A percentile compares a stretch with the other conserved stretches of the same genome.
Evolutionary conservation across 2,797 vertebrate species (phyloP).

Genomic region (Cyprinodon diabolis): DNA sequence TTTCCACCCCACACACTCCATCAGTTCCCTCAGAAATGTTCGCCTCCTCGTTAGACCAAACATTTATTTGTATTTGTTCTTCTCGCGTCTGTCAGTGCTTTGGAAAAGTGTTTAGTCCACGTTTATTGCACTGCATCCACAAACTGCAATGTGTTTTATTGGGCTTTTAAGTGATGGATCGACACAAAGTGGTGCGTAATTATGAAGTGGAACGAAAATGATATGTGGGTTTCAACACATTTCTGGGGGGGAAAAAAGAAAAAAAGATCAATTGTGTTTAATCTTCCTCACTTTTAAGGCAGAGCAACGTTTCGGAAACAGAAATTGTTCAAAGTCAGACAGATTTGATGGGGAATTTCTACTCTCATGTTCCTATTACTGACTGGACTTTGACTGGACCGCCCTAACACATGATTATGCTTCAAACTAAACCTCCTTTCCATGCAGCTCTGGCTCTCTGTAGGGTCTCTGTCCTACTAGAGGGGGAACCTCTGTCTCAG

Average conservation of each 20-base stretch:
- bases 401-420: not conserved
- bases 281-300: not conserved
- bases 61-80: constrained; percentile 15
- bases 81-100: constrained; percentile 44
- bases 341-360: too few species aligned
- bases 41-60: constrained; percentile 39
- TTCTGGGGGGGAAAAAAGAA: not conserved
- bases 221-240: constrained; percentile 1
- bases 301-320: not conserved
- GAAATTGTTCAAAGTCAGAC: too few species aligned
- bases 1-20: constrained; percentile 39
- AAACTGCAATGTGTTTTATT: not conserved
- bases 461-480: too few species aligned
- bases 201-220: not conserved
- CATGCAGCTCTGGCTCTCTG: too few species aligned
- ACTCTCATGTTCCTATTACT: not conserved
- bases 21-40: constrained; percentile 33
- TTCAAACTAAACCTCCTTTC: not conserved
- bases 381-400: constrained; percentile 2
- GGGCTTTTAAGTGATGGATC: not conserved
- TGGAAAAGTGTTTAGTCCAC: not conserved
- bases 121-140: not conserved
- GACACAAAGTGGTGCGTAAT: not conserved
- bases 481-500: too few species aligned
- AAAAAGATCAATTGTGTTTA: not conserved